Conservation (phyloP, 2,797 vertebrate species). For the Chrosomus eos region DNA sequence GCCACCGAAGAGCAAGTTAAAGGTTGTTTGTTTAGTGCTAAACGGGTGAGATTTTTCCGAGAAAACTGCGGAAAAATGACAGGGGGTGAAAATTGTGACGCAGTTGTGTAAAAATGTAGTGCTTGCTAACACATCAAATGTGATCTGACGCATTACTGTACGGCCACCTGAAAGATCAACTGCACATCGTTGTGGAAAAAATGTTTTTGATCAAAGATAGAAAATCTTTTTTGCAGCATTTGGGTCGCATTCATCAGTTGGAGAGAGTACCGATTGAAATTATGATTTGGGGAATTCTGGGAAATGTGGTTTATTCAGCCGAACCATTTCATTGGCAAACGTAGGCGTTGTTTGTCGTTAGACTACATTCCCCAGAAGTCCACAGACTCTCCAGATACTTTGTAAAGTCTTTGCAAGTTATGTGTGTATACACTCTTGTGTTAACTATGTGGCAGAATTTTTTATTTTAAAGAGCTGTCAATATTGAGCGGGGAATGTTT, state of each 20-base stretch:
- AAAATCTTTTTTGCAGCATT: slow-evolving; percentile 61
- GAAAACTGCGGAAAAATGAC: slow-evolving; percentile 74
- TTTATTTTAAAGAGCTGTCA: neutral
- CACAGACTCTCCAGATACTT: slow-evolving; percentile 78
- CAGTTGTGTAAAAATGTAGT: slow-evolving; percentile 82
- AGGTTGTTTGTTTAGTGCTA: slow-evolving; percentile 60
- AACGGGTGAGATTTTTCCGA: slow-evolving; percentile 69
- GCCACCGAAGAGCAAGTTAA: slow-evolving; percentile 3
- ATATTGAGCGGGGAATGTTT: neutral
- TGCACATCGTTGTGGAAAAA: neutral
- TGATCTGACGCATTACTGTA: slow-evolving; percentile 52
- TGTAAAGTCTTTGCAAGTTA: slow-evolving; percentile 86
- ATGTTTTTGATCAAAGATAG: neutral
- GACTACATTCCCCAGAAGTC: slow-evolving; percentile 80
- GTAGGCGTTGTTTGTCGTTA: neutral
- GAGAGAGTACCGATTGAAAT: slow-evolving; percentile 75
- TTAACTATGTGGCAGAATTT: slow-evolving; percentile 71
- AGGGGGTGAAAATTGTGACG: slow-evolving; percentile 84
- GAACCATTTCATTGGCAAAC: slow-evolving; percentile 41
- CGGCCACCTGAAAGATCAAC: slow-evolving; percentile 9
- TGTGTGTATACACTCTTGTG: slow-evolving; percentile 74
- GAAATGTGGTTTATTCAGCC: slow-evolving; percentile 76
- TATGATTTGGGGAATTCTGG: slow-evolving; percentile 69
- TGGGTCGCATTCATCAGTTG: slow-evolving; percentile 77
- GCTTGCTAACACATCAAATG: slow-evolving; percentile 54